Conservation (phyloP, 2,888 invertebrate genomes). For the Oxytorus armatus region DNA sequence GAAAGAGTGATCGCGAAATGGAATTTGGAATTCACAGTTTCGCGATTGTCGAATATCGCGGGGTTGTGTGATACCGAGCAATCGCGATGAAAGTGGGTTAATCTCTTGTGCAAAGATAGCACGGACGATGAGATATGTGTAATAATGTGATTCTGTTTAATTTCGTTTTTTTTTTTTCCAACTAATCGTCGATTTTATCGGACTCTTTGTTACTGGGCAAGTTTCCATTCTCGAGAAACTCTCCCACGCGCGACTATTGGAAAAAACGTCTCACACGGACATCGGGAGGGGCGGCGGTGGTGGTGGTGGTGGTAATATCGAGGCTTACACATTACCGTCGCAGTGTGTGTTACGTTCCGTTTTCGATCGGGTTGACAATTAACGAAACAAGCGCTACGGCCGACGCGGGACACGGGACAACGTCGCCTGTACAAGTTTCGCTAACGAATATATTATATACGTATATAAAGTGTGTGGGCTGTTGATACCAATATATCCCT, state of each 20-base stretch:
- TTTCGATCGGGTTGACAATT: no score
- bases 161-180: not conserved
- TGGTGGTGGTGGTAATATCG: no score
- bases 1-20: constrained; percentile 38
- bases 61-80: constrained; percentile 12
- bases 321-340: no score
- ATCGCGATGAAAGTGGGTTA: constrained; percentile 30
- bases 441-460: not conserved
- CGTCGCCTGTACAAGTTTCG: not conserved
- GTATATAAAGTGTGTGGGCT: constrained; percentile 13
- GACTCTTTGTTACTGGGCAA: no score
- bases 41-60: constrained; percentile 30
- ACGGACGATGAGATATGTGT: constrained; percentile 3
- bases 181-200: not conserved
- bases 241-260: no score
- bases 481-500: constrained; percentile 1
- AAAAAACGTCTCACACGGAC: no score
- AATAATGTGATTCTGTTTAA: no score
- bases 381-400: no score
- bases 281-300: no score
- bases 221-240: no score
- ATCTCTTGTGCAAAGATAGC: constrained; percentile 34
- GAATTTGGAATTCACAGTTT: constrained; percentile 52
- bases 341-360: no score
- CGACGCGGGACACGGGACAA: no score